Base-by-base conservation (phyloP, 2,797 vertebrate species). In the Anomalospiza imberbis region DNA sequence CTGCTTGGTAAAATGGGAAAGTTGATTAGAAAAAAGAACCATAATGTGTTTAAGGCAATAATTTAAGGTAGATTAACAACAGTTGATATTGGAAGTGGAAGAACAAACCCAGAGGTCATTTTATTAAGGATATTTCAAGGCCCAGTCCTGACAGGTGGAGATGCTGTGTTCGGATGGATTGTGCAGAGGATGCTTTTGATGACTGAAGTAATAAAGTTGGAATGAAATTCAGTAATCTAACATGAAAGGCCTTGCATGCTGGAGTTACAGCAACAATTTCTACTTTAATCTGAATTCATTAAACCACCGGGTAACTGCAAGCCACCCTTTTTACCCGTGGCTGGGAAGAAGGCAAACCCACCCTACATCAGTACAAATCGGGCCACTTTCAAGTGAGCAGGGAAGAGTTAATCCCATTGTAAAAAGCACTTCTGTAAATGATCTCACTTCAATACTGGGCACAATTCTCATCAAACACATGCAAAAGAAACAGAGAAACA, bases 231-330 rank as follows among this genome's bases (percentile, higher is more conserved):
- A 76, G 36, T n/a, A 88, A 81, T 85, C 60, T 73, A 73, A 86
- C 85, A 88, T 63, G 89, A 92, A 94, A 95, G 42, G n/a, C n/a
- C 68, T 72, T 7, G 47, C 42, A 58, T 16, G 36, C 26, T 88
- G 86, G 88, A 90, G 47, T 53, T 66, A 86, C 26, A 88, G 55
- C 40, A 93, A 51, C 34, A 58, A 91, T 73, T 96, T 84, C 66
- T 50, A 55, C 51, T 94, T 93, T n/a, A 91, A 88, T 78, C 55
- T 84, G 54, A 63, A 81, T 91, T 84, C 54, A 88, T 88, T 84
- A 45, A 84, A 70, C 58, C 47, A 22, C 22, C 80, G 65, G 34
- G 22, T 65, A 74, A 65, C 54, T 61, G 17, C 54, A 71, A 91
- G 22, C 12, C 62, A 61, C 50, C 14, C 38, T 44, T 88, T 71